Evolutionary conservation across 2,113 vertebrate species (phyloP), one percentile per base, ranked within the genome.

Genomic region (Kryptolebias marmoratus): DNA sequence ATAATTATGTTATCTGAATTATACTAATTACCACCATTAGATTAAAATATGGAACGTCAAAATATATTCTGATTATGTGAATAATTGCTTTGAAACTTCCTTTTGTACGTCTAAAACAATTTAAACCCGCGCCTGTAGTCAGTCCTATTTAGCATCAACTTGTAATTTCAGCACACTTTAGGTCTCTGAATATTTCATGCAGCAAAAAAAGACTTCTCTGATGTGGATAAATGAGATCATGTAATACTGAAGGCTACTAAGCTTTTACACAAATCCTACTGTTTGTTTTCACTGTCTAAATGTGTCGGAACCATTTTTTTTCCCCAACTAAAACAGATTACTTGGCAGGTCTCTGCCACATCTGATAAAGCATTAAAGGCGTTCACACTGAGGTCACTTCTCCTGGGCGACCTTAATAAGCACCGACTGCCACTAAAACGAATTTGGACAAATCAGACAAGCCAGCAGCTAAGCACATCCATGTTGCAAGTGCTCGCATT

Each of bases 331-430:
- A 64, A 87, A 79, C 66, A 78, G 57, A 61, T 72, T 66, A 75
- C 64, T 53, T 82, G 75, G 73, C 57, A 66, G 77, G 55, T 73
- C 69, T 84, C 62, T 71, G 61, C 81, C 84, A 36, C 50, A 81
- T 82, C 72, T 67, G 86, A 84, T 80, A 73, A 85, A 73, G 78
- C 73, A 82, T 84, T 90, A 84, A 62, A 73, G 47, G 71, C 82
- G 73, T 77, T 87, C 76, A 79, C 48, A 73, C 73, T 10, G 67
- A 86, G 83, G 75, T 85, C 74, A 84, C 77, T 75, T 82, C 73
- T 79, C 76, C 78, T 49, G 10, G 73, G 72, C 78, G 73, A 80
- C 71, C 66, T 57, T 61, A 88, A 90, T 86, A 68, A 75, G 72
- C 80, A 73, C 56, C 0, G 67, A 79, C 86, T 80, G 63, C 63